A percentile compares a stretch with the other conserved stretches of the same genome.
Evolutionary conservation across 2,888 invertebrate species (phyloP).

Genomic region (Acrobasis repandana): DNA sequence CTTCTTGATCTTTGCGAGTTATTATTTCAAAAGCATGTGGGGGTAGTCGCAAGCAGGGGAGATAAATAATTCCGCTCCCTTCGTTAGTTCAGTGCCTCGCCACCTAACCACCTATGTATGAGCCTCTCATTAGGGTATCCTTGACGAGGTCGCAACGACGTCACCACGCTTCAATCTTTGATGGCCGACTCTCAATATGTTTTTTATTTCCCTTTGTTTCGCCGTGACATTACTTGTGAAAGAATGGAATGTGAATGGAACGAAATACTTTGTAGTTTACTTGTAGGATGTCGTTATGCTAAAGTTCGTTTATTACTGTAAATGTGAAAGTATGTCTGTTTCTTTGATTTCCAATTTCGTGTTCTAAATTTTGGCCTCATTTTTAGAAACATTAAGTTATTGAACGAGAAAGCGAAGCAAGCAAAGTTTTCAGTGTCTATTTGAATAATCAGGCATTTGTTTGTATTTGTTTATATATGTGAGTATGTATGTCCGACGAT

Average conservation of each 20-base stretch:
- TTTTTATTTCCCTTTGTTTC: conserved; percentile 12
- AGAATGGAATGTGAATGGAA: neutral
- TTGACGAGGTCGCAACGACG: conserved; percentile 20
- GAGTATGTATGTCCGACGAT: too few species aligned
- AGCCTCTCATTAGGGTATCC: conserved; percentile 36
- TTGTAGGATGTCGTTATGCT: too few species aligned
- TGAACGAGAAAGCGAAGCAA: too few species aligned
- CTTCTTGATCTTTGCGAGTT: neutral
- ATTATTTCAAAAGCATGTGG: conserved; percentile 3
- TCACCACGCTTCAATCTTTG: conserved; percentile 18
- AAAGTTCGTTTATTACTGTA: too few species aligned
- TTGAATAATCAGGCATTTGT: too few species aligned
- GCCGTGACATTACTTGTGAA: neutral
- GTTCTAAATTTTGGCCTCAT: too few species aligned
- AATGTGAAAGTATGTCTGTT: too few species aligned
- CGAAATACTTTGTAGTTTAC: neutral
- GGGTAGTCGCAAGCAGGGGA: neutral
- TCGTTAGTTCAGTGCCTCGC: conserved; percentile 40
- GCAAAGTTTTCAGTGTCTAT: too few species aligned
- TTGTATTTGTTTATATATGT: too few species aligned
- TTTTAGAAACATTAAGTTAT: too few species aligned
- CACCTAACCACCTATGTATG: conserved; percentile 20
- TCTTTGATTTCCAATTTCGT: too few species aligned
- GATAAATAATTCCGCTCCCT: conserved; percentile 36
- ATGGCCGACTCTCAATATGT: neutral